Percentiles rank a stretch among this genome's conserved stretches.
phyloP scores from a whole-genome alignment of 2,888 invertebrate genomes.

The Stramonita haemastoma region DNA sequence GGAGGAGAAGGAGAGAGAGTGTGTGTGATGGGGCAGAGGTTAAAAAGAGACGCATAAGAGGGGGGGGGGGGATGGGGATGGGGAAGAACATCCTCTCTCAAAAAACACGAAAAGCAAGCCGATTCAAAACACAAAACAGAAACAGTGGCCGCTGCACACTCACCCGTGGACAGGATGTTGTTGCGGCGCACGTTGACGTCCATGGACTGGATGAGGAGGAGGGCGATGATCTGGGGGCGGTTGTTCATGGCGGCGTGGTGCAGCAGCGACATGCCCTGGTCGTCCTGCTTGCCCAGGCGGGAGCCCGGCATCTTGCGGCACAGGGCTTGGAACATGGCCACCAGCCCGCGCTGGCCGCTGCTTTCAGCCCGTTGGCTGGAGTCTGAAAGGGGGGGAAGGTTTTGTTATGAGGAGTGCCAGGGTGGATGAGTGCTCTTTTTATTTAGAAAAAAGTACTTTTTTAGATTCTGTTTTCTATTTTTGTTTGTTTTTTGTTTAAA shows the following conservation, averaged over 20 bases:
- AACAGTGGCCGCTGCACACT: background rate
- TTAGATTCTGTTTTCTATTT: background rate
- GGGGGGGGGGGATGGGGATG: background rate
- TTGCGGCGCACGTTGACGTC: constrained; percentile 75
- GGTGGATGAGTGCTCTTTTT: too few species aligned
- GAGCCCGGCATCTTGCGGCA: constrained; percentile 72
- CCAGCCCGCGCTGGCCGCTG: constrained; percentile 74
- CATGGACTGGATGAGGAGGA: constrained; percentile 73
- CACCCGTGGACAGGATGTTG: constrained; percentile 71
- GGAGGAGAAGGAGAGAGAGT: background rate
- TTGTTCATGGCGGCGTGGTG: constrained; percentile 77
- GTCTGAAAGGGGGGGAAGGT: constrained; percentile 60
- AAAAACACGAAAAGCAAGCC: background rate
- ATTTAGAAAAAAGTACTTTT: too few species aligned
- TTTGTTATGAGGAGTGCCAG: background rate
- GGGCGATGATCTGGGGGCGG: constrained; percentile 74
- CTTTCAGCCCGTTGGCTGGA: constrained; percentile 69
- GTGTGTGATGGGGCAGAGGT: too few species aligned
- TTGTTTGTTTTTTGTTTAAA: background rate
- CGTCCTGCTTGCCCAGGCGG: constrained; percentile 75
- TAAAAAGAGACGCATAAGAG: too few species aligned
- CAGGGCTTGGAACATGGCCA: constrained; percentile 74
- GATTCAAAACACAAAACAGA: background rate
- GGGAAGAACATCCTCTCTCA: background rate
- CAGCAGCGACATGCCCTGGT: constrained; percentile 73